Evolutionary conservation across 2,888 invertebrate species (phyloP), one percentile per base, ranked within the genome.

Genomic region (Vanessa cardui): DNA sequence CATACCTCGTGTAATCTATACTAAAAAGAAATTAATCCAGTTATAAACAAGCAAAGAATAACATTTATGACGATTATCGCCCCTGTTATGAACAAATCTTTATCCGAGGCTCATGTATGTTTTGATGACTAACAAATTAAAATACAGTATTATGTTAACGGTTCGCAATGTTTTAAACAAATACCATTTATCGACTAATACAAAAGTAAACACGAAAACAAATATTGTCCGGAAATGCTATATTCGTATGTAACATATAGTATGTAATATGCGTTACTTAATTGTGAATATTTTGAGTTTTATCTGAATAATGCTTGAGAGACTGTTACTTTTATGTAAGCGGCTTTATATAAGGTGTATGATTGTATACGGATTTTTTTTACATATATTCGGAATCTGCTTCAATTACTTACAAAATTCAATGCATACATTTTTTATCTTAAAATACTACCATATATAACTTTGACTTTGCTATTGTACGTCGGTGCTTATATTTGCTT

Each of bases 401-500:
- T 50, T 16, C 6, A 31, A 52, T 52, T 15, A n/a, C 7, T 31
- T 6, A 16, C 16, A 6, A 54, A 31, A 54, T n/a, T 54, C 9
- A 6, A 16, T 21, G 2, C 31, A 16, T 31, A 18, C 20, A 8
- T 56, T 56, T 39, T 49, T 60, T 44, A 26, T 31, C n/a, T n/a
- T 15, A 47, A 33, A 63, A 39, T 58, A 46, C 65, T 66, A 50
- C 45, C 52, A 61, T 67, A 59, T 50, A 65, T 62, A 46, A 54
- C 46, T 47, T 67, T 46, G 52, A 62, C 61, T 58, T 70, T 45
- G 70, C 59, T 68, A 68, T 68, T 69, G 71, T 71, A 63, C 64
- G 70, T 64, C 66, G 46, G 59, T 60, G 63, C 65, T 71, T 72
- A 33, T 76, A 74, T 78, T 80, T 78, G 70, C 75, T 76, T 71